phyloP scores from a whole-genome alignment of 2,888 invertebrate species.

The Erannis defoliaria region DNA sequence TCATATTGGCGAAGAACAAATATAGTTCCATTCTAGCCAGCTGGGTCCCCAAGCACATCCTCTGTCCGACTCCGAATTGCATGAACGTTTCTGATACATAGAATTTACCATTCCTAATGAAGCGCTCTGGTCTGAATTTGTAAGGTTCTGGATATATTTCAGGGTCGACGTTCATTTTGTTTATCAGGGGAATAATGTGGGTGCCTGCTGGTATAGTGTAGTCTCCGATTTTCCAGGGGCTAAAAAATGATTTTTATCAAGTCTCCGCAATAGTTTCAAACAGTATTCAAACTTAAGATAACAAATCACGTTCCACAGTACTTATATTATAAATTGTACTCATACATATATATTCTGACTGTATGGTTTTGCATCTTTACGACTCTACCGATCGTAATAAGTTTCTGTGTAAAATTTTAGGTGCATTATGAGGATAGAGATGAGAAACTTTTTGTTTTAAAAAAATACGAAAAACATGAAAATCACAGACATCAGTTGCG shows the following conservation, averaged over 20 bases:
- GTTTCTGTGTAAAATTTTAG: too few species aligned
- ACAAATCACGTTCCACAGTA: too few species aligned
- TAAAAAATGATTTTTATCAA: conserved; percentile 64
- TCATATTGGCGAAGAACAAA: conserved; percentile 91
- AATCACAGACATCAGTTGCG: too few species aligned
- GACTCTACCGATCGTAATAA: too few species aligned
- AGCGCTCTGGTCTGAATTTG: conserved; percentile 91
- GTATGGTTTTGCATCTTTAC: too few species aligned
- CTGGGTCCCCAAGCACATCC: conserved; percentile 94
- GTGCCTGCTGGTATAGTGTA: conserved; percentile 91
- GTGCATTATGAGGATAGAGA: conserved; percentile 7
- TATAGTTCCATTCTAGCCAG: conserved; percentile 94
- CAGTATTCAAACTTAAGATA: too few species aligned
- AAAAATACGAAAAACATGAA: not conserved
- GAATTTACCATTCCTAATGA: conserved; percentile 90
- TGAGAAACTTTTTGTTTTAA: not conserved
- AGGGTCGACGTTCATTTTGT: conserved; percentile 94
- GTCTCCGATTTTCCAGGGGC: conserved; percentile 90
- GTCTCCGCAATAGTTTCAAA: too few species aligned
- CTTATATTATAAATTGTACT: too few species aligned
- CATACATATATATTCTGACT: too few species aligned
- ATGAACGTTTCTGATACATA: conserved; percentile 92
- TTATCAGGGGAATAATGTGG: conserved; percentile 92
- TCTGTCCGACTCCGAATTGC: conserved; percentile 94
- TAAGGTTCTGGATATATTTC: conserved; percentile 92